These are phyloP conservation scores for Eustalomyia histrio DNA, from an alignment of 2,888 invertebrate species.

Conservation along the genomic window DNA sequence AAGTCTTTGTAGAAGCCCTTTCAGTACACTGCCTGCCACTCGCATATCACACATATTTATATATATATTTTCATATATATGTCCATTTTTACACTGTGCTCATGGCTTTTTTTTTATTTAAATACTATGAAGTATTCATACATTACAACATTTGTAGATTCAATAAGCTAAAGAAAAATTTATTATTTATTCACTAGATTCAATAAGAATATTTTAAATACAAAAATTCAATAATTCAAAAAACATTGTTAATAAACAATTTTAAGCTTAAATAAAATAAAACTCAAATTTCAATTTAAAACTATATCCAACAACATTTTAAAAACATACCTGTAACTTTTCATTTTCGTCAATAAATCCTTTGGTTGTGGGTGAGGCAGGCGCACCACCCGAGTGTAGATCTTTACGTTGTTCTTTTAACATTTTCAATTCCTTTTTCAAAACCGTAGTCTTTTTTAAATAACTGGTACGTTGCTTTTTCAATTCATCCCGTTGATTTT, in stretches of 20 bases:
- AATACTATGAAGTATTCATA: constrained; percentile 58
- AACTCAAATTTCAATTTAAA: constrained; percentile 49
- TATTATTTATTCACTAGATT: constrained; percentile 60
- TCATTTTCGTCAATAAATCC: constrained; percentile 90
- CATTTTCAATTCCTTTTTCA: constrained; percentile 89
- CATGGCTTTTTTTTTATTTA: constrained; percentile 46
- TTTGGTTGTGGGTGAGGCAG: constrained; percentile 88
- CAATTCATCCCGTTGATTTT: constrained; percentile 89
- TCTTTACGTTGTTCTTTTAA: constrained; percentile 89
- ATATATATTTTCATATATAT: constrained; percentile 25
- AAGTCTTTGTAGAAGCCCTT: constrained; percentile 14
- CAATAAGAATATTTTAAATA: constrained; percentile 35
- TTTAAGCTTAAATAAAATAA: constrained; percentile 54
- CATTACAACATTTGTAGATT: constrained; percentile 63
- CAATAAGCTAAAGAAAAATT: constrained; percentile 64
- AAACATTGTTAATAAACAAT: constrained; percentile 35
- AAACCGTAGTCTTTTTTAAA: constrained; percentile 85
- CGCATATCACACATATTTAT: constrained; percentile 2
- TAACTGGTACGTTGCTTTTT: constrained; percentile 91
- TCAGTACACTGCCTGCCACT: neutral
- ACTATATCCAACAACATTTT: neutral
- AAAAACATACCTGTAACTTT: constrained; percentile 87
- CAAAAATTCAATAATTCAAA: constrained; percentile 51
- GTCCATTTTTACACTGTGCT: constrained; percentile 40
- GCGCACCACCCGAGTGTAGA: constrained; percentile 81